Percentiles rank a stretch among this genome's conserved stretches.
These are phyloP conservation scores for Epirrhoe tristata DNA, from an alignment of 2,888 invertebrate species.

Conservation along the genomic window DNA sequence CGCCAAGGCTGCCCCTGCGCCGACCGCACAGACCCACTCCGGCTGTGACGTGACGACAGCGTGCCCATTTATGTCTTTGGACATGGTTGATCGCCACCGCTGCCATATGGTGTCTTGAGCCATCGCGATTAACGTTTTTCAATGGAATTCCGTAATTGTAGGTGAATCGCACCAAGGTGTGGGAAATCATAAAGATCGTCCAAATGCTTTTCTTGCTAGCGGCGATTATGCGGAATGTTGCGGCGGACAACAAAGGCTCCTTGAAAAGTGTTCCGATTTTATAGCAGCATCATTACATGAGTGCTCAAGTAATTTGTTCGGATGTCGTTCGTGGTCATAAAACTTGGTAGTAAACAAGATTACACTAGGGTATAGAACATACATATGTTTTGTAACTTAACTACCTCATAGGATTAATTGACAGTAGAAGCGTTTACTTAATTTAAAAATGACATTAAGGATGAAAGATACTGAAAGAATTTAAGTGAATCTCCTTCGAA, in stretches of 20 bases:
- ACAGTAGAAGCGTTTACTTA: neutral
- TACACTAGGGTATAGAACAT: slow-evolving; percentile 26
- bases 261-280: slow-evolving; percentile 29
- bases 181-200: slow-evolving; percentile 54
- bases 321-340: slow-evolving; percentile 47
- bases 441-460: neutral
- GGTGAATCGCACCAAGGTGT: slow-evolving; percentile 63
- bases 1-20: slow-evolving; percentile 55
- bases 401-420: slow-evolving; percentile 1
- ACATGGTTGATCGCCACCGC: slow-evolving; percentile 78
- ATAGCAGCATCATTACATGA: slow-evolving; percentile 34
- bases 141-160: slow-evolving; percentile 69
- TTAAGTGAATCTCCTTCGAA: slow-evolving; percentile 1
- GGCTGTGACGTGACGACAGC: slow-evolving; percentile 83
- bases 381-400: slow-evolving; percentile 17
- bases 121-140: slow-evolving; percentile 66
- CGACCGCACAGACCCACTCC: slow-evolving; percentile 68
- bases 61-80: slow-evolving; percentile 84
- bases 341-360: slow-evolving; percentile 44
- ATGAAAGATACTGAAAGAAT: neutral
- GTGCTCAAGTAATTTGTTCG: slow-evolving; percentile 40
- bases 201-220: slow-evolving; percentile 29
- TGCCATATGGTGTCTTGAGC: slow-evolving; percentile 79
- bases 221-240: slow-evolving; percentile 32
- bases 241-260: slow-evolving; percentile 28